These are phyloP conservation scores for Netelia inedita DNA, from an alignment of 2,888 invertebrate species.

Conservation along the genomic window DNA sequence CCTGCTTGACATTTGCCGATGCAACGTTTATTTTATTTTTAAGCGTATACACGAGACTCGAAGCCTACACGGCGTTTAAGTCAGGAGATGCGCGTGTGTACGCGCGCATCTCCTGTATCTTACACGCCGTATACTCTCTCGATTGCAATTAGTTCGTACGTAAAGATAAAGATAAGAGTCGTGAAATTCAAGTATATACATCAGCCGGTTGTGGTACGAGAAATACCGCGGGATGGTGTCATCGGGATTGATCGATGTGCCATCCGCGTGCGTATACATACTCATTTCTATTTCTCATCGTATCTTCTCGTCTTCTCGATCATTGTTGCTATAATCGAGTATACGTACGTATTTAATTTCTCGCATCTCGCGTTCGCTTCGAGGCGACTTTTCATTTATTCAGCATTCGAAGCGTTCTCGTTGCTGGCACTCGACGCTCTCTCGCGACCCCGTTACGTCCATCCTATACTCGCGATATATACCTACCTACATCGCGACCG, in stretches of 20 bases:
- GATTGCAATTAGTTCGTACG: slow-evolving; percentile 55
- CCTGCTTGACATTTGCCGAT: slow-evolving; percentile 59
- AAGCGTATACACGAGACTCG: slow-evolving; percentile 23
- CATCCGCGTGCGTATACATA: slow-evolving; percentile 13
- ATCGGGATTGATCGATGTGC: slow-evolving; percentile 53
- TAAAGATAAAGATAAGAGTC: slow-evolving; percentile 52
- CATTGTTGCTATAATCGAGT: slow-evolving; percentile 38
- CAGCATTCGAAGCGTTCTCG: not conserved
- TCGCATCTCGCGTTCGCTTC: slow-evolving; percentile 1
- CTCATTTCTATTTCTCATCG: slow-evolving; percentile 52
- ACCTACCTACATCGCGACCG: slow-evolving; percentile 1
- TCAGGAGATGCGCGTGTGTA: slow-evolving; percentile 36
- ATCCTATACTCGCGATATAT: slow-evolving; percentile 40
- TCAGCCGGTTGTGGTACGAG: not conserved
- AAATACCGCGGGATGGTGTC: slow-evolving; percentile 39
- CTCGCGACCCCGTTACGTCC: slow-evolving; percentile 55
- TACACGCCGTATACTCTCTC: slow-evolving; percentile 24
- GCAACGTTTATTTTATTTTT: slow-evolving; percentile 42
- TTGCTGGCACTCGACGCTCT: not conserved
- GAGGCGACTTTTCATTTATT: slow-evolving; percentile 9
- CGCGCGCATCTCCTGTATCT: slow-evolving; percentile 18
- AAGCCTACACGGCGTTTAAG: slow-evolving; percentile 25
- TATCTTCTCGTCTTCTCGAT: slow-evolving; percentile 12
- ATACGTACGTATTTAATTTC: slow-evolving; percentile 34
- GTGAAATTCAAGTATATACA: slow-evolving; percentile 20